phyloP scores from a whole-genome alignment of 1,140 invertebrate species.

The Archegozetes longisetosus region DNA sequence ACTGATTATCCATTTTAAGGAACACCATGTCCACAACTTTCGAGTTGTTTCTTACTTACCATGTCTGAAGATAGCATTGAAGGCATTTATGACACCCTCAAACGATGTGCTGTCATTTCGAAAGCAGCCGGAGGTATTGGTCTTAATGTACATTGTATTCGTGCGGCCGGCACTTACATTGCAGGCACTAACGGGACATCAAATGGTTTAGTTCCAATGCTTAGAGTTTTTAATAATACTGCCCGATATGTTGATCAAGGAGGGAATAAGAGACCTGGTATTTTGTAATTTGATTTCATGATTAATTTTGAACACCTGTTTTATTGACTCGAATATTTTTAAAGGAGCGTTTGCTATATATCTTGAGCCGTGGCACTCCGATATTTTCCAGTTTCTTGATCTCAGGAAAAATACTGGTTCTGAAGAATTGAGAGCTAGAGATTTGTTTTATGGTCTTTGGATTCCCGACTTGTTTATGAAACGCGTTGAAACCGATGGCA shows the following conservation, averaged over 20 bases:
- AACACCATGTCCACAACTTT: constrained; percentile 76
- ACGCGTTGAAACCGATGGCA: constrained; percentile 65
- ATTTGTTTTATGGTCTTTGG: constrained; percentile 97
- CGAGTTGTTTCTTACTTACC: constrained; percentile 84
- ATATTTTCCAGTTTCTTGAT: constrained; percentile 89
- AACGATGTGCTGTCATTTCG: constrained; percentile 87
- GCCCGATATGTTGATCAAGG: constrained; percentile 96
- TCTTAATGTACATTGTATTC: constrained; percentile 87
- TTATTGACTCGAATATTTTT: constrained; percentile 67
- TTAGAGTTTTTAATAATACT: constrained; percentile 89
- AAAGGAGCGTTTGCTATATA: constrained; percentile 98
- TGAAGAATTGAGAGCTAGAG: constrained; percentile 78
- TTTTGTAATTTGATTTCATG: constrained; percentile 27
- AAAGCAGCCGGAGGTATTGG: constrained; percentile 97
- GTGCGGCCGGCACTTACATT: constrained; percentile 78
- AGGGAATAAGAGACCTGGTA: constrained; percentile 62
- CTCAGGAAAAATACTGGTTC: constrained; percentile 87
- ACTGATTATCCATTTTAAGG: constrained; percentile 25
- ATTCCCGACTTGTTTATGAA: constrained; percentile 98
- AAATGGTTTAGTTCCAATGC: constrained; percentile 94
- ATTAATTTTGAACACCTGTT: neutral
- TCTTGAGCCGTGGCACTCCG: constrained; percentile 96
- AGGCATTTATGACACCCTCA: constrained; percentile 90
- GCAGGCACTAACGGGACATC: constrained; percentile 86
- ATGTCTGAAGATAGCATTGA: constrained; percentile 95